Evolutionary conservation across 1,140 invertebrate species (phyloP), one percentile per base, ranked within the genome.

Genomic region (Nasonia vitripennis): DNA sequence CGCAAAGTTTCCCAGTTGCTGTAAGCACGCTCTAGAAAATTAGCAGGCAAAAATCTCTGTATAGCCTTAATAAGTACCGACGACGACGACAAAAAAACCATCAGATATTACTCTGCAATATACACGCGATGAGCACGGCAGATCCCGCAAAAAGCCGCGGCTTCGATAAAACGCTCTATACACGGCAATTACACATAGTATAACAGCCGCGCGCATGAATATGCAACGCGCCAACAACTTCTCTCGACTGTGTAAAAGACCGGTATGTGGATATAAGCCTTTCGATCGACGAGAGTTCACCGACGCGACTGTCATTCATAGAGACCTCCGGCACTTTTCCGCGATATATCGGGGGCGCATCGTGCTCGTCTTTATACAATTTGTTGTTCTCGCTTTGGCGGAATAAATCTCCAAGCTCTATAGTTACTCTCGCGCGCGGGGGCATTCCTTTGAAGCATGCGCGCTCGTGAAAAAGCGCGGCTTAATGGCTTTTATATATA

Each of bases 341-440:
- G 88, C 20, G 17, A n/a, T 6, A 62, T 45, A 45, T 62, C 20
- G 55, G 55, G 4, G 87, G 89, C 90, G 89, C 90, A 92, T 92
- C 92, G 91, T 87, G 86, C 55, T 86, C 84, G 91, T 92, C 55
- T 62, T n/a, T 62, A n/a, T 62, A 45, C 41, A 92, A 92, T 93
- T 93, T 92, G 92, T 93, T 92, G 91, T 91, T 92, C 91, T 91
- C 91, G 91, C 91, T 90, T 91, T 88, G 83, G 78, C 87, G 86
- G 91, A 91, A 91, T 92, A 91, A 90, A 93, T 93, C 91, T 92
- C 48, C 2, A 77, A 23, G 27, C 41, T 45, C 6, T 45, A 41
- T 41, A 41, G 5, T 41, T 0, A 9, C 7, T 12, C 81, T 37
- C 17, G 14, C 68, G 27, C 74, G 51, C 77, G 67, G 34, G 45